These are phyloP conservation scores for Crematogaster levior DNA, from an alignment of 2,888 invertebrate genomes.

Conservation along the genomic window DNA sequence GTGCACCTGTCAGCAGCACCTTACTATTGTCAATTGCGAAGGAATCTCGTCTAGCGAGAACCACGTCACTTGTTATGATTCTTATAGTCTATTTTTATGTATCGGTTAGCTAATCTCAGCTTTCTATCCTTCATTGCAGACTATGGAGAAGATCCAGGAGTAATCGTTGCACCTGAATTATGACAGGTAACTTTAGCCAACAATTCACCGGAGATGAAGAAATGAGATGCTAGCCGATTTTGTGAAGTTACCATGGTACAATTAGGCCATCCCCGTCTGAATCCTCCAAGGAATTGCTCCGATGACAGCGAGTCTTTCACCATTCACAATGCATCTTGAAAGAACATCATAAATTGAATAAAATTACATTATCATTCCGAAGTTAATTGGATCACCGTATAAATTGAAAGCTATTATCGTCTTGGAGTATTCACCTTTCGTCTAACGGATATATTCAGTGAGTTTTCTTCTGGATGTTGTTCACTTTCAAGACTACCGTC, in stretches of 20 bases:
- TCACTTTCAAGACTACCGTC: neutral
- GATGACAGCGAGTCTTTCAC: neutral
- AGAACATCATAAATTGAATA: neutral
- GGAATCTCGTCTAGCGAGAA: conserved; percentile 7
- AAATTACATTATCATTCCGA: neutral
- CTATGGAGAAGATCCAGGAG: no score
- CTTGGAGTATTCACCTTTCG: neutral
- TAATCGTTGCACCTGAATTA: no score
- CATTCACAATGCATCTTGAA: neutral
- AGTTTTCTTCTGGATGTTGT: neutral
- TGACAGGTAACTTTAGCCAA: conserved; percentile 4
- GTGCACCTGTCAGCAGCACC: conserved; percentile 36
- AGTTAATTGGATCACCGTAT: neutral
- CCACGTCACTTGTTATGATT: conserved; percentile 6
- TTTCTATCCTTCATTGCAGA: neutral
- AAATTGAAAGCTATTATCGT: neutral
- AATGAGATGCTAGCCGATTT: neutral
- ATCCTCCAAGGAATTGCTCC: neutral
- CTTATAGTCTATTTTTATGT: neutral
- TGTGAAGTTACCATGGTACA: neutral
- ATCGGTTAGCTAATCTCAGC: neutral
- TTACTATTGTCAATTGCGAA: neutral
- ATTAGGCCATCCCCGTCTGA: neutral
- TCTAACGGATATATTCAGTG: neutral
- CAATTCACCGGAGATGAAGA: neutral